Evolutionary conservation across 2,797 vertebrate species (phyloP), one percentile per base, ranked within the genome.

Genomic region (Poecilia gillii): DNA sequence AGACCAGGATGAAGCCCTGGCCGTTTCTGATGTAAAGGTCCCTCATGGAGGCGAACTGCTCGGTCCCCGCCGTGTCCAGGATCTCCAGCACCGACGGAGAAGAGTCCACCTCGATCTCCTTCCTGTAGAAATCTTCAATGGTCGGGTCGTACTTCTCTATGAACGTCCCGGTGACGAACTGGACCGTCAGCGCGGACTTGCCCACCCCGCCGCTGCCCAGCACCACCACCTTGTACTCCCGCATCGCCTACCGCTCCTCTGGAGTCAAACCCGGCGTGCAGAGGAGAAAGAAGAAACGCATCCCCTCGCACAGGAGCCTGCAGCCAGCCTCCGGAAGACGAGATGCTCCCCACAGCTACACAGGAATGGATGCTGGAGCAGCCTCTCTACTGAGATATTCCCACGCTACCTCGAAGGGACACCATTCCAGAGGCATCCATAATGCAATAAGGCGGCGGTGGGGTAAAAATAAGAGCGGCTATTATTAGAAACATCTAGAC

Each of bases 71-170:
- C 23, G 98, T 98, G 95, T 98, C 97, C 68, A 98, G 95, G 93
- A 98, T 98, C 96, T 98, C 97, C 94, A 98, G 95, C 90, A 98
- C 97, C 33, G 98, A 98, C 0, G 98, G 98, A 0, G 97, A 98
- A 55, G 97, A 98, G 94, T 98, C 97, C 96, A 98, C 98, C 95
- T 98, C 98, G 93, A 98, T 99, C 96, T 99, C 97, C 94, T 98
- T 99, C 76, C 97, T 78, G 90, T 96, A 96, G 85, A 96, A 95
- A 77, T 98, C 98, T 90, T 99, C 97, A 76, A 99, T 99, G 88
- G 98, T 98, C 82, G 98, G 98, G 94, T 99, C 98, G 93, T 99
- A 99, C 95, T 98, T 98, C 96, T 99, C 98, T 87, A 98, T 98
- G 86, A 99, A 99, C 46, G 97, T 97, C 53, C 98, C 98, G 55